phyloP scores from a whole-genome alignment of 2,113 vertebrate species.

The Thalassoma bifasciatum region DNA sequence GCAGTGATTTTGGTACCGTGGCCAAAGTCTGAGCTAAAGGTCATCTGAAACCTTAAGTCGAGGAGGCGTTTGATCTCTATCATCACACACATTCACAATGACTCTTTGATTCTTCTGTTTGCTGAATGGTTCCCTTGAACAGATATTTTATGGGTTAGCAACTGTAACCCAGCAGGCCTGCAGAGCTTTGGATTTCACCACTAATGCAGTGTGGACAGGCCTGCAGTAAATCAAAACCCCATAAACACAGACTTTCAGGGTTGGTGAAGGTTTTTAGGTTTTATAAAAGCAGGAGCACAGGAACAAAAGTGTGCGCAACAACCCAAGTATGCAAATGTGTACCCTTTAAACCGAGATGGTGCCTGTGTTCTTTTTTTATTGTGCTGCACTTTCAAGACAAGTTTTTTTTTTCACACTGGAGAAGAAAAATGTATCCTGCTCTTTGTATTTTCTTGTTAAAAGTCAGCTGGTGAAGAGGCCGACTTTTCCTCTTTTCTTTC shows the following conservation, averaged over 20 bases:
- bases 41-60: constrained; percentile 5
- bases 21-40: not conserved
- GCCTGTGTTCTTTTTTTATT: not conserved
- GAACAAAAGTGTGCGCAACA: not conserved
- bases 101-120: not conserved
- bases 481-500: too few species aligned
- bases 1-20: not conserved
- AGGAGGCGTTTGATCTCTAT: not conserved
- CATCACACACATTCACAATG: not conserved
- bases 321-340: too few species aligned
- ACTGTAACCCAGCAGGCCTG: too few species aligned
- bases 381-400: not conserved
- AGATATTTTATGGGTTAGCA: not conserved
- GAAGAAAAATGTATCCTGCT: too few species aligned
- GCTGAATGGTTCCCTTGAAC: not conserved
- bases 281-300: not conserved
- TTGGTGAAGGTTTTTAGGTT: not conserved
- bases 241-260: not conserved
- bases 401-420: too few species aligned
- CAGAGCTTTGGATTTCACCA: not conserved
- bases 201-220: not conserved
- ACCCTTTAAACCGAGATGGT: too few species aligned
- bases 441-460: too few species aligned
- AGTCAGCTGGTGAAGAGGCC: too few species aligned
- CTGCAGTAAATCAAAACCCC: not conserved